Percentiles rank a stretch among this genome's conserved stretches.
Evolutionary conservation across 2,888 invertebrate genomes (phyloP).

Genomic region (Idaea aversata): DNA sequence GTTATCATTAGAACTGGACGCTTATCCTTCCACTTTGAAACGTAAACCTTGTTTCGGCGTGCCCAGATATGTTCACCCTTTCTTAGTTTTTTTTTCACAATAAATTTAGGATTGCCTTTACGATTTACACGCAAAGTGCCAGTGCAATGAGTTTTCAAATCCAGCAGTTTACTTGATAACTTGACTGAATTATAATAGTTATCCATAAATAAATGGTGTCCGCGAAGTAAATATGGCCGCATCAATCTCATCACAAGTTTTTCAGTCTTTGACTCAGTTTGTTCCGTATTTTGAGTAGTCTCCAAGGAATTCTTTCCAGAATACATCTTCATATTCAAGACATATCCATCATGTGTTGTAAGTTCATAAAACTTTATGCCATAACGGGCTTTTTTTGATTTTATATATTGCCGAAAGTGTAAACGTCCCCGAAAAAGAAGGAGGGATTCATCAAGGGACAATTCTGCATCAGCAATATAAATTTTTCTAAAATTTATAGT

Average conservation of each 20-base stretch:
- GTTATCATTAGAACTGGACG: constrained; percentile 6
- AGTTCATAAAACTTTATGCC: constrained; percentile 14
- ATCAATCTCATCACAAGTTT: too few species aligned
- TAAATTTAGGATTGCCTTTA: constrained; percentile 7
- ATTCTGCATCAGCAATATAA: constrained; percentile 6
- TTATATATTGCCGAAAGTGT: constrained; percentile 15
- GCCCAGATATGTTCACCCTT: constrained; percentile 12
- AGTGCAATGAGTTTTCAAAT: not conserved
- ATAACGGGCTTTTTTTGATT: constrained; percentile 13
- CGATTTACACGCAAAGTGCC: constrained; percentile 7
- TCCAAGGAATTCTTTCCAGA: too few species aligned
- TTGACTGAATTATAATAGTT: constrained; percentile 12
- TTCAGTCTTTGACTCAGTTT: too few species aligned
- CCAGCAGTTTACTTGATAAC: constrained; percentile 9
- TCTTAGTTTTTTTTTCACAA: constrained; percentile 8
- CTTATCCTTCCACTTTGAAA: constrained; percentile 11
- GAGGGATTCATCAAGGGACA: constrained; percentile 12
- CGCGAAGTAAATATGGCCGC: constrained; percentile 10
- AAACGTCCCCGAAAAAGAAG: constrained; percentile 11
- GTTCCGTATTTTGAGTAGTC: too few species aligned
- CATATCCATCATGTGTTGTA: constrained; percentile 11
- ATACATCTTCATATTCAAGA: constrained; percentile 8
- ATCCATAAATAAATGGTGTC: constrained; percentile 13
- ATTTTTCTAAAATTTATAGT: constrained; percentile 8
- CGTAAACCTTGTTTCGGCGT: constrained; percentile 9